phyloP scores from a whole-genome alignment of 2,797 vertebrate genomes.

The Odontamblyopus rebecca region DNA sequence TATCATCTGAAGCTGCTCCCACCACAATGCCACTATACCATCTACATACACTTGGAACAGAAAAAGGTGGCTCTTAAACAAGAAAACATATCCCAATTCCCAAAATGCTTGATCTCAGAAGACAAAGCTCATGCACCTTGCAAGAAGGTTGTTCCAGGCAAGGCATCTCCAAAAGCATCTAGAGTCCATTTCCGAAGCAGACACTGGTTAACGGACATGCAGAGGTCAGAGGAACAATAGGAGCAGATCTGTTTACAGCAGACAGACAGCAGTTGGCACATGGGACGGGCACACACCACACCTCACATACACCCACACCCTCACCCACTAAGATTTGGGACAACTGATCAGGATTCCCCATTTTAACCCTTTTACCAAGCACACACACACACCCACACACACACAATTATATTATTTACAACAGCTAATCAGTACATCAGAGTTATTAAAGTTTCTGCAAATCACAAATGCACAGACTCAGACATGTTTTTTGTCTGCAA shows the following conservation, averaged over 20 bases:
- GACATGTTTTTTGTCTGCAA: not conserved
- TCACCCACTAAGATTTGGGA: conserved; percentile 9
- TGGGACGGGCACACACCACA: conserved; percentile 48
- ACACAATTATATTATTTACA: conserved; percentile 22
- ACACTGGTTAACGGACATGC: conserved; percentile 50
- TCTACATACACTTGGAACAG: not conserved
- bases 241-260: conserved; percentile 63
- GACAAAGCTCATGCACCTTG: conserved; percentile 29
- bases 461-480: conserved; percentile 1
- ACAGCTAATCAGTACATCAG: conserved; percentile 14
- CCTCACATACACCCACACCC: conserved; percentile 45
- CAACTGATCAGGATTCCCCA: conserved; percentile 40
- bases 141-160: conserved; percentile 17
- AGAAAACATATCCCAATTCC: not conserved
- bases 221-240: conserved; percentile 56
- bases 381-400: conserved; percentile 23
- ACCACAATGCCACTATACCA: not conserved
- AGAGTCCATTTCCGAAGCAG: conserved; percentile 32
- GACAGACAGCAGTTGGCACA: conserved; percentile 50
- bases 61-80: not conserved
- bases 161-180: conserved; percentile 40
- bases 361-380: conserved; percentile 51
- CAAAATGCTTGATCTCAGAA: conserved; percentile 19
- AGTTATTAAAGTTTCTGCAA: conserved; percentile 13
- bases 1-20: not conserved